phyloP scores from a whole-genome alignment of 2,113 vertebrate genomes.

The Okapia johnstoni region DNA sequence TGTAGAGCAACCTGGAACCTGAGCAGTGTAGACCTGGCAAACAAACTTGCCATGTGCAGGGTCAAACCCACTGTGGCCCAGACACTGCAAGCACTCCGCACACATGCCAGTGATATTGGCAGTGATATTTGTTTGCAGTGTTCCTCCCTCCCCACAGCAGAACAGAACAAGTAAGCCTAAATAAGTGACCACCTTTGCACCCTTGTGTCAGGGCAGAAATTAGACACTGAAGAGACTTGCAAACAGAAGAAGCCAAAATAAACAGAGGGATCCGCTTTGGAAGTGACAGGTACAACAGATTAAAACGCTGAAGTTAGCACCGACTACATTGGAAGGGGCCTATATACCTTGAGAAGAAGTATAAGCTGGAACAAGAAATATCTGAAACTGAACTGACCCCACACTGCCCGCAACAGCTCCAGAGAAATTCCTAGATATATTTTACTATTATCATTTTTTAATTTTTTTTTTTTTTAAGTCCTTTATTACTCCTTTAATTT shows the following conservation, averaged over 20 bases:
- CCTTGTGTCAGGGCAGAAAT: neutral
- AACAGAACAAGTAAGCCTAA: neutral
- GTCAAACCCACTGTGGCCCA: neutral
- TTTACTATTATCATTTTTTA: neutral
- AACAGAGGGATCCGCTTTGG: neutral
- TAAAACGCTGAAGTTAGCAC: neutral
- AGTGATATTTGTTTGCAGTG: neutral
- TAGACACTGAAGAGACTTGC: neutral
- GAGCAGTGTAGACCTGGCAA: neutral
- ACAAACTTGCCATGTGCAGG: rapidly evolving
- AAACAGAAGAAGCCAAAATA: neutral
- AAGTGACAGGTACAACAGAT: neutral
- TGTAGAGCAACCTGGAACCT: neutral
- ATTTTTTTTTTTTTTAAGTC: neutral
- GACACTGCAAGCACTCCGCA: neutral
- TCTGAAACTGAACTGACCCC: neutral
- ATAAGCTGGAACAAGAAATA: neutral
- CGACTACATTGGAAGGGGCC: neutral
- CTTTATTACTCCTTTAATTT: neutral
- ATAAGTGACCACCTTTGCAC: neutral
- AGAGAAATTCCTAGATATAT: neutral
- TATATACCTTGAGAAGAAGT: neutral
- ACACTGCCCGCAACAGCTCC: neutral
- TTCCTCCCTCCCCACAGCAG: neutral
- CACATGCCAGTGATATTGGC: rapidly evolving